phyloP scores from a whole-genome alignment of 2,113 vertebrate species.

The Pyrgilauda ruficollis region DNA sequence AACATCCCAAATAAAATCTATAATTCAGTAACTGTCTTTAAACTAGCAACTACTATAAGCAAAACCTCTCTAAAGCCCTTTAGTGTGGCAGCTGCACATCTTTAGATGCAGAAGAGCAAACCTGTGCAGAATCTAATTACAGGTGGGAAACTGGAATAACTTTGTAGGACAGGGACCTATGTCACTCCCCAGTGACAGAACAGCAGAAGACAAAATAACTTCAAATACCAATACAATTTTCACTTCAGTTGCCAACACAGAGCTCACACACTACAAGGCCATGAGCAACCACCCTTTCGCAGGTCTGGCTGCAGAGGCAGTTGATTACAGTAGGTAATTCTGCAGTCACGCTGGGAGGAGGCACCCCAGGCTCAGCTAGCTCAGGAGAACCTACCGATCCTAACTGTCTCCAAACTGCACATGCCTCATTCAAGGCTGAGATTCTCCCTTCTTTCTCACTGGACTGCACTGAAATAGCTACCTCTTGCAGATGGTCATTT shows the following conservation, averaged over 20 bases:
- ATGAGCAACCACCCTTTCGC: neutral
- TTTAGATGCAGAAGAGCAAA: neutral
- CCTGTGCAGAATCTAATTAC: neutral
- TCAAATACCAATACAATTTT: neutral
- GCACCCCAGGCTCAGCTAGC: fast-evolving
- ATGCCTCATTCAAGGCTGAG: neutral
- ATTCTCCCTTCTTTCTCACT: neutral
- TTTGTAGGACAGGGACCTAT: neutral
- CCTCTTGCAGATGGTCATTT: neutral
- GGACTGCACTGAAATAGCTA: neutral
- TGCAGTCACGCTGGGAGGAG: neutral
- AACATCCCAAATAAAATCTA: neutral
- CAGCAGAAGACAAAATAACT: neutral
- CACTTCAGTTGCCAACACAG: neutral
- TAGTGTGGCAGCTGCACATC: neutral
- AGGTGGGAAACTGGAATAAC: neutral
- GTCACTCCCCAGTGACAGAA: neutral
- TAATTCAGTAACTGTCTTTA: neutral
- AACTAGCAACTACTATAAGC: neutral
- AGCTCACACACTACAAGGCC: neutral
- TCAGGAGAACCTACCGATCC: neutral
- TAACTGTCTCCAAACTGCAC: neutral
- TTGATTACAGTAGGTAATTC: neutral
- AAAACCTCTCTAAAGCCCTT: neutral
- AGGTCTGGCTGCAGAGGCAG: neutral